Percentiles rank a stretch among this genome's conserved stretches.
phyloP scores from a whole-genome alignment of 2,888 invertebrate species.

The Apantesis nais region DNA sequence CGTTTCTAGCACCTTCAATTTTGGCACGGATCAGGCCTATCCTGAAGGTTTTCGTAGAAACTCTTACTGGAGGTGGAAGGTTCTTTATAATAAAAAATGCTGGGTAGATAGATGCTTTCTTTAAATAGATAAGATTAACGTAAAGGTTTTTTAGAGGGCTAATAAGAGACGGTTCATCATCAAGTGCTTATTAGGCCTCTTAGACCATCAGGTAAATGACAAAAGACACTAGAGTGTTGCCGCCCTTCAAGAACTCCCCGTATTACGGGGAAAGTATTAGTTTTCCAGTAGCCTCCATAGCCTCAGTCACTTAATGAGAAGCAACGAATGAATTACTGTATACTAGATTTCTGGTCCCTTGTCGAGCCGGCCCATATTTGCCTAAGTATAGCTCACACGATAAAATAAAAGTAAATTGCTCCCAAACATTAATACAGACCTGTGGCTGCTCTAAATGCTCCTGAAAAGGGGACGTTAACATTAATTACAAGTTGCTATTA shows the following conservation, averaged over 20 bases:
- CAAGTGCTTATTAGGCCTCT: too few species aligned
- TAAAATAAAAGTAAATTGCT: background rate
- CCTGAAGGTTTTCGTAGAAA: background rate
- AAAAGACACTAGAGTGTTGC: background rate
- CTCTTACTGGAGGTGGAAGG: background rate
- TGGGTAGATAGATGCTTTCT: background rate
- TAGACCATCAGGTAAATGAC: too few species aligned
- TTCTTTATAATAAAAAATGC: background rate
- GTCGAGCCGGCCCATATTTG: background rate
- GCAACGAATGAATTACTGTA: background rate
- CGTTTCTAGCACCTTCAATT: slow-evolving; percentile 93
- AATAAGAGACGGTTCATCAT: too few species aligned
- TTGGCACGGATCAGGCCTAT: slow-evolving; percentile 59
- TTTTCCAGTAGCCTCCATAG: background rate
- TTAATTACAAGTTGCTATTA: background rate
- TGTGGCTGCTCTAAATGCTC: background rate
- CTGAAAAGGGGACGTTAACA: background rate
- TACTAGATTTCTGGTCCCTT: background rate
- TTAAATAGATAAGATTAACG: background rate
- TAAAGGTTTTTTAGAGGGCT: background rate
- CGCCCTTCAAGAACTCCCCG: background rate
- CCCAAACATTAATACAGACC: background rate
- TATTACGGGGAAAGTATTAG: background rate
- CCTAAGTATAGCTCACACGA: background rate
- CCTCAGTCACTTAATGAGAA: background rate